These are phyloP conservation scores for Zygaena filipendulae DNA, from an alignment of 2,888 invertebrate species.

Conservation along the genomic window DNA sequence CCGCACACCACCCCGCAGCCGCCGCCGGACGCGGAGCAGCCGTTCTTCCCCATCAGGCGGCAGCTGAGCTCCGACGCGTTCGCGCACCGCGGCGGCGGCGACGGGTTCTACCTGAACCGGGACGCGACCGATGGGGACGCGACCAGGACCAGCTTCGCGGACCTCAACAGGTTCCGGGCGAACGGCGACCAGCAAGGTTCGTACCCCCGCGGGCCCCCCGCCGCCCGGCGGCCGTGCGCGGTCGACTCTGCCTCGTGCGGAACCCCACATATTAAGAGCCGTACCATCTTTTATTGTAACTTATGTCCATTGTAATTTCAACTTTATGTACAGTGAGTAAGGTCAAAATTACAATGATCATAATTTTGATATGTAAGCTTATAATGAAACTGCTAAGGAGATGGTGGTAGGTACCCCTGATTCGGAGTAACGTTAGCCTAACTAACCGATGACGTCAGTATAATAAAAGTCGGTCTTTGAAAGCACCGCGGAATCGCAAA, in stretches of 20 bases:
- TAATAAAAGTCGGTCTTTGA: too few relatives aligned
- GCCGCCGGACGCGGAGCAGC: conserved; percentile 22
- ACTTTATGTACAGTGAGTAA: too few relatives aligned
- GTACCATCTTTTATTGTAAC: too few relatives aligned
- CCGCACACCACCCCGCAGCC: conserved; percentile 43
- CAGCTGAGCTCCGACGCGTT: conserved; percentile 70
- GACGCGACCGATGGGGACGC: conserved; percentile 70
- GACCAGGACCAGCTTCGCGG: conserved; percentile 76
- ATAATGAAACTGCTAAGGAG: conserved; percentile 13
- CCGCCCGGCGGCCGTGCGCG: conserved; percentile 1
- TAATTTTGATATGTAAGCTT: too few relatives aligned
- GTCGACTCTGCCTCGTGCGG: too few relatives aligned
- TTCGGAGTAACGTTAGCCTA: too few relatives aligned
- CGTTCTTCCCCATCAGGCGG: conserved; percentile 45
- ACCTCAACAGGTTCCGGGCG: conserved; percentile 69
- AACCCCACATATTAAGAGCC: too few relatives aligned
- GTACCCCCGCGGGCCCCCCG: conserved; percentile 19
- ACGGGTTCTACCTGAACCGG: conserved; percentile 55
- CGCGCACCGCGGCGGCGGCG: conserved; percentile 51
- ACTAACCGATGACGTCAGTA: too few relatives aligned
- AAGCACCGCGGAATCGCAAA: too few relatives aligned
- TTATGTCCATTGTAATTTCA: too few relatives aligned
- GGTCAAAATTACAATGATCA: too few relatives aligned
- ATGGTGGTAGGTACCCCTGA: too few relatives aligned
- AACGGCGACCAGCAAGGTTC: conserved; percentile 60